Evolutionary conservation across 2,888 invertebrate genomes (phyloP), one percentile per base, ranked within the genome.

Genomic region (Tetramorium bicarinatum): DNA sequence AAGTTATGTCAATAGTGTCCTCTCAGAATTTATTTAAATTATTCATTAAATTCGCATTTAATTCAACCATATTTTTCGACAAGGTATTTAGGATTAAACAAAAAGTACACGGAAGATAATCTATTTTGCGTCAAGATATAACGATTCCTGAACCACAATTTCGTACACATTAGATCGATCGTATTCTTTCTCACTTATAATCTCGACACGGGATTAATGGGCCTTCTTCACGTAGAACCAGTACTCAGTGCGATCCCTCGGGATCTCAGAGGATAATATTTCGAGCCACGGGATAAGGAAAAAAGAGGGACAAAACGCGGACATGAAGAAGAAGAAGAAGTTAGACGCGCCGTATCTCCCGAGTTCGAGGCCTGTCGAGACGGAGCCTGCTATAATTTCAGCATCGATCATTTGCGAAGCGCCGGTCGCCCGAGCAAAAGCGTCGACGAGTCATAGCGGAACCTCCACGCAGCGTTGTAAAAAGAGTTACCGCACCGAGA

Each of bases 381-480:
- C 71, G 62, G 61, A 41, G 59, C 41, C 71, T 83, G 85, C 91
- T 88, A 90, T 91, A 91, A 91, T 91, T 90, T 88, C 83, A 87
- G 83, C 91, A 92, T 93, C 91, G 87, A 92, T 93, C 93, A 93
- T 91, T 90, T 91, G 89, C 89, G 85, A 85, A 85, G 83, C 85
- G 85, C 69, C 85, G 62, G 25, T 72, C 77, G 67, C 29, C 59
- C 80, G 80, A 74, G 87, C 85, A 89, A 87, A 90, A 88, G 89
- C 89, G 85, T 88, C 87, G 85, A 77, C 83, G 82, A 86, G 82
- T 75, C 44, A 56, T 44, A 62, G 66, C 71, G 75, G 29, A 89
- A 79, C 87, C 84, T 85, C 85, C 87, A 85, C 87, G 89, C 85
- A 56, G n/a, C 38, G 18, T 15, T 54, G 59, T 83, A 90, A 92